Evolutionary conservation across 2,888 invertebrate species (phyloP).

Genomic region (Parnassius smintheus): DNA sequence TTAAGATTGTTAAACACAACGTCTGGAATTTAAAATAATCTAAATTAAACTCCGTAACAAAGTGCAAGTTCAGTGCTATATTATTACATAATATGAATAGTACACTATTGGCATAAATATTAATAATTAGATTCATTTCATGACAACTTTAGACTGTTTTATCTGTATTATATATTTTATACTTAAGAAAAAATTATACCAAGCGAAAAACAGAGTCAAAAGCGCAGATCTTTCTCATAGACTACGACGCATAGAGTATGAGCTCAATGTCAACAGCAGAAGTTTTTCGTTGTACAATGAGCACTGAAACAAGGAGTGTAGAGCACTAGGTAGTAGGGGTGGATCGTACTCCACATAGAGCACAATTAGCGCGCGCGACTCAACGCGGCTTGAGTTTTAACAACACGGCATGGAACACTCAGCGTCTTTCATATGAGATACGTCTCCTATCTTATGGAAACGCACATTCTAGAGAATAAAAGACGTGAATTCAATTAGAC

Average conservation of each 20-base stretch:
- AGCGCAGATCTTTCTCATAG: constrained; percentile 25
- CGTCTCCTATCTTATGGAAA: constrained; percentile 49
- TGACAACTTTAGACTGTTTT: too few relatives aligned
- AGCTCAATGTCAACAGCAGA: constrained; percentile 72
- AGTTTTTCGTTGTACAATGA: constrained; percentile 62
- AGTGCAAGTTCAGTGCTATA: too few relatives aligned
- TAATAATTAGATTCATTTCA: too few relatives aligned
- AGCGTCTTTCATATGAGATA: constrained; percentile 71
- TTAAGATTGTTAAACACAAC: too few relatives aligned
- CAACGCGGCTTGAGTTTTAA: constrained; percentile 79
- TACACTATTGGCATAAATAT: too few relatives aligned
- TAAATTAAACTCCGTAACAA: too few relatives aligned
- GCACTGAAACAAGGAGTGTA: constrained; percentile 64
- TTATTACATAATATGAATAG: too few relatives aligned
- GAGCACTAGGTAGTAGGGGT: constrained; percentile 51
- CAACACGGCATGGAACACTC: constrained; percentile 70
- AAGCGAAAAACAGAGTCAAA: background rate
- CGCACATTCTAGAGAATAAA: constrained; percentile 2
- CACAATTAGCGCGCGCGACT: constrained; percentile 79
- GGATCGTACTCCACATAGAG: constrained; percentile 52
- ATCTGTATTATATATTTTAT: too few relatives aligned
- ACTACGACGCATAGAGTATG: constrained; percentile 38
- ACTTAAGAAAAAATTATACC: too few relatives aligned
- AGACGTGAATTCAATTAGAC: background rate
- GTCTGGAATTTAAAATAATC: too few relatives aligned